These are phyloP conservation scores for Rousettus leschenaultii DNA, from an alignment of 2,113 vertebrate species.

Conservation along the genomic window DNA sequence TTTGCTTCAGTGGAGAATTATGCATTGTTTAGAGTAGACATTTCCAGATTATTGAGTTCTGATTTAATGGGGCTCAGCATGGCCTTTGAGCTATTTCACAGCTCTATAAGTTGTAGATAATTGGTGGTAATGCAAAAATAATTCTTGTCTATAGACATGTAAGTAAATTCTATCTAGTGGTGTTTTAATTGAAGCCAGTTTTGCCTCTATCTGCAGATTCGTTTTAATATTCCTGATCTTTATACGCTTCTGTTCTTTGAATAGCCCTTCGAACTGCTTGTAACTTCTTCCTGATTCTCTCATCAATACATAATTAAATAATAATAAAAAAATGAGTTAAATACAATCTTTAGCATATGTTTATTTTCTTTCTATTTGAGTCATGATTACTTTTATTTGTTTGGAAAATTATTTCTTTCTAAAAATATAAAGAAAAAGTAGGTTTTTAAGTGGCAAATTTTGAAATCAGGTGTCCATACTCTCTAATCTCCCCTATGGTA, in stretches of 20 bases:
- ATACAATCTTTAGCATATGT: not conserved
- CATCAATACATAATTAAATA: not conserved
- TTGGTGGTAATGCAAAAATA: not conserved
- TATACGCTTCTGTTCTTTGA: not conserved
- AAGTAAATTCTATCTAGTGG: not conserved
- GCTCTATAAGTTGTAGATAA: not conserved
- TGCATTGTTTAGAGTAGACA: not conserved
- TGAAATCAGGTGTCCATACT: not conserved
- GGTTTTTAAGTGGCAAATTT: constrained; percentile 8
- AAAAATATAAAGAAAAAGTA: not conserved
- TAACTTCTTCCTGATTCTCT: not conserved
- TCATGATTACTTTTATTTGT: not conserved
- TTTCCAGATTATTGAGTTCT: not conserved
- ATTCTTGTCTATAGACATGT: not conserved
- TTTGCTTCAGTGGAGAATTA: constrained; percentile 24
- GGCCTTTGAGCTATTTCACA: not conserved
- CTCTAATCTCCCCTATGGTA: not conserved
- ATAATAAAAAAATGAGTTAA: not conserved
- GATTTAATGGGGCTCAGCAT: not conserved
- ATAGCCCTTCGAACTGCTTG: not conserved
- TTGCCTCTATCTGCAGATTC: not conserved
- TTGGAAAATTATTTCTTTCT: not conserved
- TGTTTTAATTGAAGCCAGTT: not conserved
- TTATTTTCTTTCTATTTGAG: not conserved
- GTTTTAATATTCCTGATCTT: not conserved